A percentile compares a stretch with the other conserved stretches of the same genome.
Evolutionary conservation across 2,113 vertebrate species (phyloP).

Genomic region (Otis tarda): DNA sequence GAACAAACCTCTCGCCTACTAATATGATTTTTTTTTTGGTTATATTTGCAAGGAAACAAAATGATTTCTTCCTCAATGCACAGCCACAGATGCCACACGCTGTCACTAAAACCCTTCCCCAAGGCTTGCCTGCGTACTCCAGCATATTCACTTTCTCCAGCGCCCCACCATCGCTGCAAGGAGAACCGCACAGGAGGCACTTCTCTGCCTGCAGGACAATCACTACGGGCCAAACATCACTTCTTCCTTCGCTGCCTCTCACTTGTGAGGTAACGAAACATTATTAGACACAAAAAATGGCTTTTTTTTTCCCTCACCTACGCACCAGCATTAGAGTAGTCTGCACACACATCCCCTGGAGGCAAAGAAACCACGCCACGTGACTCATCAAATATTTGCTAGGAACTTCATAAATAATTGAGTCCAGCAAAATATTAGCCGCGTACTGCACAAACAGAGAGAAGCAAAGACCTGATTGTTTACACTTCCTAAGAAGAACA

Average conservation of each 20-base stretch:
- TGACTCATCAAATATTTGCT: constrained; percentile 32
- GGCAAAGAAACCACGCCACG: neutral
- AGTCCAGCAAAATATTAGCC: neutral
- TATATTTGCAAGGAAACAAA: neutral
- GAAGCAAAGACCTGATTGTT: neutral
- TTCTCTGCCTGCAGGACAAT: neutral
- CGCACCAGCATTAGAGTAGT: neutral
- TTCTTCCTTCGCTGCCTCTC: neutral
- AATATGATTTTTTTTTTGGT: neutral
- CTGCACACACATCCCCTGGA: neutral
- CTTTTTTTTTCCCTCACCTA: neutral
- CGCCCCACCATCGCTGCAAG: neutral
- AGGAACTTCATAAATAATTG: constrained; percentile 13
- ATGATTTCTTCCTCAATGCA: neutral
- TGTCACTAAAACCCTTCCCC: neutral
- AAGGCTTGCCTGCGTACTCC: neutral
- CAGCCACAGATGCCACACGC: neutral
- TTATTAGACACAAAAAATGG: neutral
- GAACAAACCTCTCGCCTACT: neutral
- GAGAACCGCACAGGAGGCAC: neutral
- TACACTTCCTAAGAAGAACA: neutral
- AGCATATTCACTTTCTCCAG: neutral
- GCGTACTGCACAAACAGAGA: neutral
- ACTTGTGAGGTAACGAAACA: neutral
- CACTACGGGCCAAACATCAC: neutral